Evolutionary conservation across 2,888 invertebrate genomes (phyloP).

Genomic region (Ectemnius continuus): DNA sequence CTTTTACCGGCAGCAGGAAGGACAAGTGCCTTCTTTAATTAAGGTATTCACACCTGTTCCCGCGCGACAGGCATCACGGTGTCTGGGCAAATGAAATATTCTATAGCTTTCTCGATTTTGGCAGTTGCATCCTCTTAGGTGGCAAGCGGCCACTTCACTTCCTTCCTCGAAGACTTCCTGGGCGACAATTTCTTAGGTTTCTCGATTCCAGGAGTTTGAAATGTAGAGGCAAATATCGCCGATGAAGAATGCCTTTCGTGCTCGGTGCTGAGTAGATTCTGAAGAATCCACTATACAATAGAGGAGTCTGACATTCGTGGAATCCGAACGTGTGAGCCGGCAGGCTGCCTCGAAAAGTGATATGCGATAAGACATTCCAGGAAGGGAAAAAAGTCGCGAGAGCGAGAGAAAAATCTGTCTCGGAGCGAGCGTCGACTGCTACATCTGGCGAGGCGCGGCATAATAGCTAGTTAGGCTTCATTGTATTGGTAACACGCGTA

Average conservation of each 20-base stretch:
- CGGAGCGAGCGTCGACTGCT: conserved; percentile 49
- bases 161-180: conserved; percentile 2
- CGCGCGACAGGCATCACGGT: conserved; percentile 42
- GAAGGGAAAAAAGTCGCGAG: background rate
- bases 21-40: conserved; percentile 28
- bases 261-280: background rate
- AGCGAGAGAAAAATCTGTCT: conserved; percentile 44
- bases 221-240: no score
- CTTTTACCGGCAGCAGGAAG: conserved; percentile 31
- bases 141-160: background rate
- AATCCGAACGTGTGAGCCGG: background rate
- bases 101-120: background rate
- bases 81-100: conserved; percentile 24
- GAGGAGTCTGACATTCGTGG: background rate
- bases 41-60: conserved; percentile 54
- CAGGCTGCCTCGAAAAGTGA: conserved; percentile 10
- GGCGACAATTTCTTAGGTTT: conserved; percentile 1
- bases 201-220: no score
- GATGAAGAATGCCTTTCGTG: no score
- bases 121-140: no score
- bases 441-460: conserved; percentile 52
- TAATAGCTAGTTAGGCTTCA: conserved; percentile 75
- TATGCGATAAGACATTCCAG: conserved; percentile 1
- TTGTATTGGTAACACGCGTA: conserved; percentile 70
- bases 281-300: background rate